A percentile compares a stretch with the other conserved stretches of the same genome.
Evolutionary conservation across 2,113 vertebrate species (phyloP).

Genomic region (Myiozetetes cayanensis): DNA sequence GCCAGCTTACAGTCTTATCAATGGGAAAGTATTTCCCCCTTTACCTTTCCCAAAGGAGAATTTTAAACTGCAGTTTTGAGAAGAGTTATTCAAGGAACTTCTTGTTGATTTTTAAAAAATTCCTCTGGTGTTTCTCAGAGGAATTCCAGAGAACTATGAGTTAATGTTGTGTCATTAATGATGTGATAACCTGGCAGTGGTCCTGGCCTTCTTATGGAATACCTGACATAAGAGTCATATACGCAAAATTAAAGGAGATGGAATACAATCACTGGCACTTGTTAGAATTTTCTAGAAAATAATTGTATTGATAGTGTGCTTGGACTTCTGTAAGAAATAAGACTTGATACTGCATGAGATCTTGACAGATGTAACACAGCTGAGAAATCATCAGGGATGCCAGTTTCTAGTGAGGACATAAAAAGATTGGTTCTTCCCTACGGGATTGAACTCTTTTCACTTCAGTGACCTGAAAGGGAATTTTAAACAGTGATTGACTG

Average conservation of each 20-base stretch:
- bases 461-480: background rate
- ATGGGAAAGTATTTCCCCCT: background rate
- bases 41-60: background rate
- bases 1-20: background rate
- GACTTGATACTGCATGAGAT: background rate
- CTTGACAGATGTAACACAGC: background rate
- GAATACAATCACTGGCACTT: background rate
- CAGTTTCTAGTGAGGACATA: background rate
- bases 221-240: background rate
- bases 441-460: background rate
- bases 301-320: background rate
- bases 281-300: background rate
- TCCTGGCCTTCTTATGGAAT: background rate
- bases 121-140: background rate
- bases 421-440: background rate
- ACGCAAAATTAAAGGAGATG: background rate
- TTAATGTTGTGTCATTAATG: background rate
- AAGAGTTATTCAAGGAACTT: background rate
- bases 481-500: background rate
- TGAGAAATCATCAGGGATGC: background rate
- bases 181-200: rapidly evolving
- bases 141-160: background rate
- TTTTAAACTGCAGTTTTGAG: background rate
- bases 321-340: background rate
- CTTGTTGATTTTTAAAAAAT: background rate